Conservation (phyloP, 2,888 invertebrate species). For the Neocrepidodera transversa region DNA sequence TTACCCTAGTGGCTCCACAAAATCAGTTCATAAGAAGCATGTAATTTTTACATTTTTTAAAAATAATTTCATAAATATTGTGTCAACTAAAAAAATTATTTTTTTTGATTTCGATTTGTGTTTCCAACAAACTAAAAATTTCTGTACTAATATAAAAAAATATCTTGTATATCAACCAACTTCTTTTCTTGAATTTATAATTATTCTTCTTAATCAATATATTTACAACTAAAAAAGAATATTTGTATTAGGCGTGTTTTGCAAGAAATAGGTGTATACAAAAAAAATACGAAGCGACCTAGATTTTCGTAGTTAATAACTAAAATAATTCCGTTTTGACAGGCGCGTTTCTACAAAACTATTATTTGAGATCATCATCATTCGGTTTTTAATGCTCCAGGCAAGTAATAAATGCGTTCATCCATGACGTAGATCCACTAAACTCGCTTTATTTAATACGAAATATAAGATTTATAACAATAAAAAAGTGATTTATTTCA, state of each 20-base stretch:
- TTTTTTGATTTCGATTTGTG: too few relatives aligned
- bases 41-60: too few relatives aligned
- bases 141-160: too few relatives aligned
- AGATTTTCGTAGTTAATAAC: too few relatives aligned
- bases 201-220: constrained; percentile 1
- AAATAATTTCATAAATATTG: too few relatives aligned
- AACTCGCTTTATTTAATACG: constrained; percentile 6
- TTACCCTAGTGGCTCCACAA: not conserved
- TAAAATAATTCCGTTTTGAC: constrained; percentile 21
- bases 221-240: constrained; percentile 15
- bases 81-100: too few relatives aligned
- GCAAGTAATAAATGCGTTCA: constrained; percentile 9
- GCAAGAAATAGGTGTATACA: too few relatives aligned
- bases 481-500: constrained; percentile 11
- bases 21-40: not conserved
- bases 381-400: constrained; percentile 17
- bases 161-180: too few relatives aligned
- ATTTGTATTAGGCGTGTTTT: too few relatives aligned
- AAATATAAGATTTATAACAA: constrained; percentile 4
- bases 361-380: constrained; percentile 22
- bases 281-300: too few relatives aligned
- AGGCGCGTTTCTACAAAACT: constrained; percentile 17
- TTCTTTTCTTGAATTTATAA: constrained; percentile 1
- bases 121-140: too few relatives aligned
- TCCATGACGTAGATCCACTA: constrained; percentile 13